Evolutionary conservation across 2,797 vertebrate species (phyloP).

Genomic region (Oreochromis mossambicus): DNA sequence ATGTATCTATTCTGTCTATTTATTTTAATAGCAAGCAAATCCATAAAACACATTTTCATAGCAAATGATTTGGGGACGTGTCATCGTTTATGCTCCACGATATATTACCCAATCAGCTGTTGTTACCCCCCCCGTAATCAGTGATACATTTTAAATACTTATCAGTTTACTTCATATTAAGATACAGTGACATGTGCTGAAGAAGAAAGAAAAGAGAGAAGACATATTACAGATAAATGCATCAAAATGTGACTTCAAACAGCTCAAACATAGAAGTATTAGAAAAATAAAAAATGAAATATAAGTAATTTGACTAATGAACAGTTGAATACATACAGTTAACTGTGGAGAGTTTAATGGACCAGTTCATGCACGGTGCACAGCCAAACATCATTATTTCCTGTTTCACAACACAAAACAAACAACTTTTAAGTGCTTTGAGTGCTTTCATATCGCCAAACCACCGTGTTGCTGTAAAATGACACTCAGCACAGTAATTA

Average conservation of each 20-base stretch:
- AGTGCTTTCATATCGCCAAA: not conserved
- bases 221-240: not conserved
- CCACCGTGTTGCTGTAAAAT: not conserved
- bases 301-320: not conserved
- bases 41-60: not conserved
- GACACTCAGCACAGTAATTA: not conserved
- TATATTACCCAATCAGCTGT: not conserved
- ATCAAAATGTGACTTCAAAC: not conserved
- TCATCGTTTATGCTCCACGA: not conserved
- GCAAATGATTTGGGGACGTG: not conserved
- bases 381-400: not conserved
- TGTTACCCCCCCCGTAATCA: not conserved
- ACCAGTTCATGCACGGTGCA: not conserved
- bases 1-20: not conserved
- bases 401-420: not conserved
- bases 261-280: not conserved
- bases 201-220: not conserved
- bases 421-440: not conserved
- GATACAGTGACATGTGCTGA: not conserved
- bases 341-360: not conserved
- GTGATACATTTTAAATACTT: not conserved
- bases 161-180: not conserved
- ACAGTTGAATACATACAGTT: not conserved
- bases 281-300: not conserved
- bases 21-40: not conserved